Base-by-base conservation (phyloP, 2,888 invertebrate genomes). In the Pharmacophagus antenor region DNA sequence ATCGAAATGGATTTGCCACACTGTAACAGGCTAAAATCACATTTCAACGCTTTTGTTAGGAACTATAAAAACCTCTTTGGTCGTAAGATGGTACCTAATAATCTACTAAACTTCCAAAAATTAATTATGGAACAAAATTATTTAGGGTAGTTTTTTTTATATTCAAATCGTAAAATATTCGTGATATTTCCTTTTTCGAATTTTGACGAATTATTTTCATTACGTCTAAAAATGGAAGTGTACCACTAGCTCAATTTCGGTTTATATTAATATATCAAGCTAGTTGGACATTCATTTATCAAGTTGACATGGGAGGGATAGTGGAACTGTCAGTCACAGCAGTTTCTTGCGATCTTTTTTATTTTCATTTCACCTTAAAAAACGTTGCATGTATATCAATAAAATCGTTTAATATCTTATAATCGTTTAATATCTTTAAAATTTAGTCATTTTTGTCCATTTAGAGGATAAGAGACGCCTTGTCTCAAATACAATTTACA, bases 271-370 rank as follows among this genome's bases (percentile, higher is more conserved):
- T 53, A 44, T 27, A 44, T 53, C 53, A 53, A 44, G 53, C 42
- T 53, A 44, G 53, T 53, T 44, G 53, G 53, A 53, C 53, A 44
- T 53, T 53, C 42, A 53, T 53, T 53, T 53, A 53, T 53, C 53
- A 53, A 53, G 53, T 23, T 42, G 53, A 53, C 53, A 44, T 20
- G 18, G 53, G 53, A 53, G 10, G 44, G 53, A 53, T 44, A 44
- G 25, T 44, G 42, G 23, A 53, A 44, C 25, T 53, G 53, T 22
- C 44, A 25, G 53, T 53, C 53, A 53, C 25, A 25, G 17, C 53
- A 18, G 17, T 44, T n/a, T 25, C 23, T 53, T 53, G 12, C 31
- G 21, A 21, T 21, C 21, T 27, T 41, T 21, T 51, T 22, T 41
- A 37, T n/a, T 51, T 42, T 42, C 17, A 7, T 42, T 42, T 17